A percentile compares a stretch with the other conserved stretches of the same genome.
Conservation (phyloP, 2,888 invertebrate species). For the Synanthedon formicaeformis region DNA sequence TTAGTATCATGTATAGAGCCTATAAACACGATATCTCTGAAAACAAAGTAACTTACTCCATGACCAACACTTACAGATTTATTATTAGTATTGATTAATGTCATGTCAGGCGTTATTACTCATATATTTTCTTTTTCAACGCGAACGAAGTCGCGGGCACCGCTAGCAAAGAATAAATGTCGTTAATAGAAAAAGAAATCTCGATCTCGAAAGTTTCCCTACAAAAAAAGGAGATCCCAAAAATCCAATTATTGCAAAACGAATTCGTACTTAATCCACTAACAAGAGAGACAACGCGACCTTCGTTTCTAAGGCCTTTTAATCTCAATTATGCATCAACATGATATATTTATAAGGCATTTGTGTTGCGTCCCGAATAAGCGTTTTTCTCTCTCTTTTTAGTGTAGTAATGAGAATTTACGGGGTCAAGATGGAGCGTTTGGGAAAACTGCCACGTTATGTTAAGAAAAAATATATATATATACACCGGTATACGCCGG, state of each 20-base stretch:
- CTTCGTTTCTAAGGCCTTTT: constrained; percentile 1
- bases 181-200: too few species aligned
- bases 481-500: background rate
- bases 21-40: too few species aligned
- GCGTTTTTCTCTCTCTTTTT: constrained; percentile 6
- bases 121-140: too few species aligned
- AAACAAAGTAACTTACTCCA: too few species aligned
- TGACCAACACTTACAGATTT: too few species aligned
- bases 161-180: too few species aligned
- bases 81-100: too few species aligned
- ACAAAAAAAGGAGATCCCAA: background rate
- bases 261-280: background rate
- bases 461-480: background rate
- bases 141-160: too few species aligned
- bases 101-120: too few species aligned
- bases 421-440: constrained; percentile 7
- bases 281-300: background rate
- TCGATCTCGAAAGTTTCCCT: too few species aligned
- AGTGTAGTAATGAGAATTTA: constrained; percentile 11
- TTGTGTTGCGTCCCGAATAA: constrained; percentile 4
- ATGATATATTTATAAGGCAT: constrained; percentile 5
- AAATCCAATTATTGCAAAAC: background rate
- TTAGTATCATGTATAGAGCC: too few species aligned
- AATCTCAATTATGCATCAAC: constrained; percentile 7
- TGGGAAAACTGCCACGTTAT: constrained; percentile 27